These are phyloP conservation scores for Callimorpha dominula DNA, from an alignment of 2,888 invertebrate species.

Conservation along the genomic window DNA sequence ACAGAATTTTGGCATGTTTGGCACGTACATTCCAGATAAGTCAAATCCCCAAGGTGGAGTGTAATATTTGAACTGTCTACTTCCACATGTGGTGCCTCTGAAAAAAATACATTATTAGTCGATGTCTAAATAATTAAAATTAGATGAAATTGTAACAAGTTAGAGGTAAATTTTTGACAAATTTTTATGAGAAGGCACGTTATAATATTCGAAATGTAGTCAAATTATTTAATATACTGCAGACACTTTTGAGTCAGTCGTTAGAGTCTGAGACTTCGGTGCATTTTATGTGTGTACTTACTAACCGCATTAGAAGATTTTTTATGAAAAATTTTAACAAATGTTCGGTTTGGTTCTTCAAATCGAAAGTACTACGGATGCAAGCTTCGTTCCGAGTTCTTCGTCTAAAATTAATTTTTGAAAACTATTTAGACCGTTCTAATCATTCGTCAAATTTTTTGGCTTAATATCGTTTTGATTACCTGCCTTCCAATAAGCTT, in stretches of 20 bases:
- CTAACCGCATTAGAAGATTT: no score
- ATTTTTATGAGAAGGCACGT: not conserved
- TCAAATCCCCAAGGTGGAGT: conserved; percentile 61
- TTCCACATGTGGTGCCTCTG: conserved; percentile 69
- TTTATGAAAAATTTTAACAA: no score
- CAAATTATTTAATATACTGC: not conserved
- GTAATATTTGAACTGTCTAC: conserved; percentile 50
- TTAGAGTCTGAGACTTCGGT: not conserved
- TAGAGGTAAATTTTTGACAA: not conserved
- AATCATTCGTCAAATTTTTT: no score
- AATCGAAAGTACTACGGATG: no score
- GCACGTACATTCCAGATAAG: conserved; percentile 69
- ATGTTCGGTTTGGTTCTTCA: no score
- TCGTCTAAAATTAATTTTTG: no score
- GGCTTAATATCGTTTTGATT: no score
- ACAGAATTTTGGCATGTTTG: not conserved
- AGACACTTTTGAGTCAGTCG: not conserved
- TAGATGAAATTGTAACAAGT: not conserved
- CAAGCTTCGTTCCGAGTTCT: no score
- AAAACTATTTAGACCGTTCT: no score
- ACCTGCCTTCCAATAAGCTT: no score
- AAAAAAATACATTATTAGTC: conserved; percentile 24
- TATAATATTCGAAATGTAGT: not conserved
- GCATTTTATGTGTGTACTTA: not conserved
- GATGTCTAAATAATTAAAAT: not conserved